Conservation (phyloP, 2,797 vertebrate genomes). For the Etheostoma perlongum region DNA sequence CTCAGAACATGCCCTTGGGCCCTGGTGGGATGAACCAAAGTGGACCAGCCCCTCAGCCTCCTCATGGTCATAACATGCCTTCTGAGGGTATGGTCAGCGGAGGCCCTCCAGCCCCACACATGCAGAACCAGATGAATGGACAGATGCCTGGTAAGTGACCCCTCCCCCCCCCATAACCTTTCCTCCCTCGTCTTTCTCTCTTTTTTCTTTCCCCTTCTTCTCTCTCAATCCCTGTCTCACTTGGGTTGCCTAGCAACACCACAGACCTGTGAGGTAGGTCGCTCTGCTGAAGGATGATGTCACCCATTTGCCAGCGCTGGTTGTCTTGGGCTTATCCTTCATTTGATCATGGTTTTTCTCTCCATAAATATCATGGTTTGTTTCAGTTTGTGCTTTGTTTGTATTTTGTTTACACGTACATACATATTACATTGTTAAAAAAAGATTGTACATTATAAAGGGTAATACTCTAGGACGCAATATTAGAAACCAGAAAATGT, state of each 20-base stretch:
- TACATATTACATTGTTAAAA: background rate
- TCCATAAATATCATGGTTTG: constrained; percentile 3
- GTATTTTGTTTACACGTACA: background rate
- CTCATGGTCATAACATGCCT: constrained; percentile 96
- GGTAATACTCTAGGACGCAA: background rate
- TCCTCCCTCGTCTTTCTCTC: constrained; percentile 39
- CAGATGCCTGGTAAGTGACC: constrained; percentile 97
- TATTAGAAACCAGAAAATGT: constrained; percentile 11
- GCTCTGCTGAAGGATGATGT: constrained; percentile 88
- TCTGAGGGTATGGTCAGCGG: constrained; percentile 95
- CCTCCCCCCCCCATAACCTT: background rate
- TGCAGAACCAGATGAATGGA: constrained; percentile 99
- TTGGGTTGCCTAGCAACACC: constrained; percentile 95
- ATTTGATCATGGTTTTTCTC: constrained; percentile 47
- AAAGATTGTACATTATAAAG: background rate
- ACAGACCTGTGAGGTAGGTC: constrained; percentile 90
- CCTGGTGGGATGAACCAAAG: constrained; percentile 97
- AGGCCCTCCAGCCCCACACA: constrained; percentile 95
- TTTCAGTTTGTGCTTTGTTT: background rate
- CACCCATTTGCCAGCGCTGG: constrained; percentile 84
- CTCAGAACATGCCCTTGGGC: constrained; percentile 98
- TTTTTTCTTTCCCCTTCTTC: constrained; percentile 55
- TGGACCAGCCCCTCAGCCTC: constrained; percentile 92
- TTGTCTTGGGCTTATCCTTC: constrained; percentile 57
- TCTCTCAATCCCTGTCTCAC: constrained; percentile 81